Conservation (phyloP, 1,140 invertebrate genomes). For the Whitmania pigra region DNA sequence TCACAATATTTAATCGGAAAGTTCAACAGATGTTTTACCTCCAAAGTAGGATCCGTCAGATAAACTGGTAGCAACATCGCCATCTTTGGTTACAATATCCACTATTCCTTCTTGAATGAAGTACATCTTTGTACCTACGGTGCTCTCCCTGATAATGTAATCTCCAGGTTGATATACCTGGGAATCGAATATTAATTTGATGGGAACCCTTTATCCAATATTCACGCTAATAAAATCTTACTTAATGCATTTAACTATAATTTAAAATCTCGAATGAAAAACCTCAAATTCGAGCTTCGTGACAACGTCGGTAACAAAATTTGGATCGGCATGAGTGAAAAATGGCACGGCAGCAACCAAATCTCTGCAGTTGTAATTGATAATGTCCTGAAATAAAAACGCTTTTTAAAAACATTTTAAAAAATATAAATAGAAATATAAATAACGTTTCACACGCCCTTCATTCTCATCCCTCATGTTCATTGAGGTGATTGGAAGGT, state of each 20-base stretch:
- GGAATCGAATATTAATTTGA: not conserved
- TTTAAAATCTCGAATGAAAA: slow-evolving; percentile 27
- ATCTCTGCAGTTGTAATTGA: slow-evolving; percentile 96
- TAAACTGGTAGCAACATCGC: slow-evolving; percentile 92
- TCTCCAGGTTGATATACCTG: slow-evolving; percentile 63
- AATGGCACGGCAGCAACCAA: slow-evolving; percentile 94
- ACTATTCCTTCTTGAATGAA: slow-evolving; percentile 98
- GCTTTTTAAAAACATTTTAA: no score
- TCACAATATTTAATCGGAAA: not conserved
- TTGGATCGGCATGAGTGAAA: slow-evolving; percentile 91
- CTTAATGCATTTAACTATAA: not conserved
- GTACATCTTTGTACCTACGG: slow-evolving; percentile 94
- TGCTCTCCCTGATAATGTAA: slow-evolving; percentile 58
- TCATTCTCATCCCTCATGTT: no score
- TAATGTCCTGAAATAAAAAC: slow-evolving; percentile 59
- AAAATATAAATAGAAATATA: no score
- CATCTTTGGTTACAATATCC: slow-evolving; percentile 79
- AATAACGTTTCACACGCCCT: no score
- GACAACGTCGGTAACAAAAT: slow-evolving; percentile 93
- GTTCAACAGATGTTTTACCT: slow-evolving; percentile 40
- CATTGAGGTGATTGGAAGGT: not conserved
- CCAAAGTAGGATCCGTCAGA: slow-evolving; percentile 96
- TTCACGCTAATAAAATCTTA: no score
- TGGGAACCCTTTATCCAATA: not conserved
- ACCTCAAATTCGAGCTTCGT: slow-evolving; percentile 93